Conservation (phyloP, 2,113 vertebrate species). For the Cyanoderma ruficeps region DNA sequence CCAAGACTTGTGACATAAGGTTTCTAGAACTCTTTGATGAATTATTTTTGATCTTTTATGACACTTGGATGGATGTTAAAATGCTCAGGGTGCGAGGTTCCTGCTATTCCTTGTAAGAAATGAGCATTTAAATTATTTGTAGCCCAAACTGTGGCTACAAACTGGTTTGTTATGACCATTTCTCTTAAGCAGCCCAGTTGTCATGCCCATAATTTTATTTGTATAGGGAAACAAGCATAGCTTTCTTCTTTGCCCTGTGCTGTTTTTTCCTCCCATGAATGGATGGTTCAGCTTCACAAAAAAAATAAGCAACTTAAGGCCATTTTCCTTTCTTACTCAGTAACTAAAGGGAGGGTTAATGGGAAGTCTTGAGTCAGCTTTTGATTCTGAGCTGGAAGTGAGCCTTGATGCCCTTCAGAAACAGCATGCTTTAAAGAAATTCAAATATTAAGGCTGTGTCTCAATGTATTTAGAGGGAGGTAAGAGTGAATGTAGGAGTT, state of each 20-base stretch:
- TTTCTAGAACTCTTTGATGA: neutral
- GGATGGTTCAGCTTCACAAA: neutral
- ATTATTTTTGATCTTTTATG: neutral
- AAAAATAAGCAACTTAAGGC: neutral
- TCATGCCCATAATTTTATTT: neutral
- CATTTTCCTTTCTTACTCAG: neutral
- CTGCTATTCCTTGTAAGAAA: neutral
- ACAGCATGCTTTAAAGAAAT: neutral
- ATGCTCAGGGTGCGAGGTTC: neutral
- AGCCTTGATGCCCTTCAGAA: neutral
- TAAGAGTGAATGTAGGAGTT: neutral
- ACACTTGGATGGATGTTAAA: neutral
- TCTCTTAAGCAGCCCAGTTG: neutral
- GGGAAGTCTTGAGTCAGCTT: neutral
- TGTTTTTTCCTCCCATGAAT: neutral
- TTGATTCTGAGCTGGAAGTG: neutral
- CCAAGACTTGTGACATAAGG: neutral
- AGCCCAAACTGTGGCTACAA: neutral
- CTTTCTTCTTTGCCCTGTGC: neutral
- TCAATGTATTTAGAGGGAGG: neutral
- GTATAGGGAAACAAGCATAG: neutral
- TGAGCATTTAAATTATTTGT: neutral
- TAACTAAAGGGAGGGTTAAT: neutral
- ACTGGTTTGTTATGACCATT: neutral
- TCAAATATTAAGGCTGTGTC: neutral